These are phyloP conservation scores for Bellardia bayeri DNA, from an alignment of 2,888 invertebrate species.

Conservation along the genomic window DNA sequence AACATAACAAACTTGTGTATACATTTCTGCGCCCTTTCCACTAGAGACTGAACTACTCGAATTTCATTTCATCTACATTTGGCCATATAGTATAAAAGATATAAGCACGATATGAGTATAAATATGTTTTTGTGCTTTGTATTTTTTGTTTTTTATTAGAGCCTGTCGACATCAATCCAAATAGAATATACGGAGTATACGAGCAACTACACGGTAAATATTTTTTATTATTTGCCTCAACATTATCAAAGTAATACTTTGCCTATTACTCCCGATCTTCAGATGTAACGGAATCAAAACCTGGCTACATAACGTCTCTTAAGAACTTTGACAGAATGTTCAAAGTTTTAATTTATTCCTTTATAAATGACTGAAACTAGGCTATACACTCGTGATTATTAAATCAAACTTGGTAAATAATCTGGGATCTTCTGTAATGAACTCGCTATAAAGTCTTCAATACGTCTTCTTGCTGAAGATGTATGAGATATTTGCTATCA, in stretches of 20 bases:
- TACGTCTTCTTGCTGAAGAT: too few species aligned
- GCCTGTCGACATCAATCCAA: slow-evolving; percentile 63
- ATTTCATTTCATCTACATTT: slow-evolving; percentile 59
- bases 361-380: too few species aligned
- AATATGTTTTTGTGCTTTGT: slow-evolving; percentile 17
- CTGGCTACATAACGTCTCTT: too few species aligned
- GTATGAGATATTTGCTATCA: too few species aligned
- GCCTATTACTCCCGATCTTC: too few species aligned
- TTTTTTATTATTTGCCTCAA: background rate
- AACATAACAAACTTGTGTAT: slow-evolving; percentile 65
- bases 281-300: background rate
- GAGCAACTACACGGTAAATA: slow-evolving; percentile 54
- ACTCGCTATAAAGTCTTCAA: too few species aligned
- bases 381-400: too few species aligned
- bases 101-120: slow-evolving; percentile 26
- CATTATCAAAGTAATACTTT: too few species aligned
- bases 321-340: too few species aligned
- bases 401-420: too few species aligned
- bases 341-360: too few species aligned
- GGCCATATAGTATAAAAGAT: slow-evolving; percentile 39
- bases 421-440: too few species aligned
- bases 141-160: slow-evolving; percentile 1
- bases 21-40: slow-evolving; percentile 72
- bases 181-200: slow-evolving; percentile 35
- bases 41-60: slow-evolving; percentile 67